Conservation (phyloP, 2,113 vertebrate genomes). For the Corythaixoides concolor region DNA sequence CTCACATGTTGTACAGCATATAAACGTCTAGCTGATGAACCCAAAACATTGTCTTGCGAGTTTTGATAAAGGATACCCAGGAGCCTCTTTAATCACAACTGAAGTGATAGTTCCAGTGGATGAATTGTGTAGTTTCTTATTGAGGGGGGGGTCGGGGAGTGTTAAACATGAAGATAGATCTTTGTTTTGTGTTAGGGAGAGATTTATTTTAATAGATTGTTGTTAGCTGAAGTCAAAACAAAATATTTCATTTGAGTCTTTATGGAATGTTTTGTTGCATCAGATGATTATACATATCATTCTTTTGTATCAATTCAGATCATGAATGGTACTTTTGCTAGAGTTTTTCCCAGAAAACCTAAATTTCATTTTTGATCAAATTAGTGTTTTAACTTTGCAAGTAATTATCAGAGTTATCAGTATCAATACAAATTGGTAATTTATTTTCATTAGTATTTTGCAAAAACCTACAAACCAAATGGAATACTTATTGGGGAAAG, state of each 20-base stretch:
- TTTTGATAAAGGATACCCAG: not conserved
- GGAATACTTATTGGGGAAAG: not conserved
- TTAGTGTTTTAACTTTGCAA: not conserved
- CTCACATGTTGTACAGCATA: not conserved
- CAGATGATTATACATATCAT: not conserved
- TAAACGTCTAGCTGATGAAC: not conserved
- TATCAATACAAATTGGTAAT: not conserved
- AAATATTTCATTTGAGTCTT: not conserved
- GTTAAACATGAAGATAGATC: not conserved
- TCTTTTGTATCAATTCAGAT: not conserved
- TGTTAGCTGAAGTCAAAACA: not conserved
- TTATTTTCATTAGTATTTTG: not conserved
- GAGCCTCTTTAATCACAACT: not conserved
- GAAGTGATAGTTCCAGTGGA: not conserved
- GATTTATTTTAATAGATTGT: not conserved
- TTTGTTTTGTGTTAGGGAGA: not conserved
- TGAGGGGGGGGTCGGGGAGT: accelerated
- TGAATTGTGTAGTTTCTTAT: not conserved
- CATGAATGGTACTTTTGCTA: not conserved
- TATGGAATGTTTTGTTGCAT: not conserved
- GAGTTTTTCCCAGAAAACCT: not conserved
- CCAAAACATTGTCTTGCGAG: not conserved
- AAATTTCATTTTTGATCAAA: not conserved
- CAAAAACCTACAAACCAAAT: not conserved
- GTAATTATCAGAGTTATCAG: not conserved